Evolutionary conservation across 2,113 vertebrate species (phyloP), one percentile per base, ranked within the genome.

Genomic region (Aix galericulata): DNA sequence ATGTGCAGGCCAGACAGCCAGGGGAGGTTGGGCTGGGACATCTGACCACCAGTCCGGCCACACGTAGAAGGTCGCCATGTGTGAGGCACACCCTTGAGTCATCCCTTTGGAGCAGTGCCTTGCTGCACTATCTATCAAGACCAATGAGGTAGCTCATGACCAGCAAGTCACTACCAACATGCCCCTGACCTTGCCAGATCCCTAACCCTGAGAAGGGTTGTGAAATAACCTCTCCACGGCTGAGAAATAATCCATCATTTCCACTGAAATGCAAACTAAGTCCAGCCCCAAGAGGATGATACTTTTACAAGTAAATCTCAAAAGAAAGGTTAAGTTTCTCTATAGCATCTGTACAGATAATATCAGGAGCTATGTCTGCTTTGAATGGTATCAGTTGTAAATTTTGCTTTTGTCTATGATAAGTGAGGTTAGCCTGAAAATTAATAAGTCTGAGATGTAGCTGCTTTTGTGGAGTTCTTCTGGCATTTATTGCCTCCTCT

Each of bases 111-210:
- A 71, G 50, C 4, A 69, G 86, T 11, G 18, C 71, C 72, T 96
- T 74, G 44, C 77, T 87, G 66, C 31, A 8, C 90, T 76, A 87
- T 79, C 94, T 84, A 29, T 97, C 93, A 96, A 94, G 63, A 69
- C 44, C n/a, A 56, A 71, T 1, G 52, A 82, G 63, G 68, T n/a
- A 46, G 44, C 84, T 77, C 23, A 13, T 44, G 82, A 64, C 18
- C 15, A 34, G 64, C 59, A 85, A 78, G 16, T 85, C 31, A 27
- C 64, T 66, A 53, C 46, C 77, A 89, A 56, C 31, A 27, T 62
- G 80, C 68, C 46, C 52, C 42, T 42, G 53, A 95, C 86, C 88
- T 91, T 94, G 84, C 67, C 55, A 66, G 46, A 93, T 18, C n/a
- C 44, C 68, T 32, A 84, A 14, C 11, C 64, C 86, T 48, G 20